Conservation (phyloP, 2,113 vertebrate genomes). For the Scatophagus argus region DNA sequence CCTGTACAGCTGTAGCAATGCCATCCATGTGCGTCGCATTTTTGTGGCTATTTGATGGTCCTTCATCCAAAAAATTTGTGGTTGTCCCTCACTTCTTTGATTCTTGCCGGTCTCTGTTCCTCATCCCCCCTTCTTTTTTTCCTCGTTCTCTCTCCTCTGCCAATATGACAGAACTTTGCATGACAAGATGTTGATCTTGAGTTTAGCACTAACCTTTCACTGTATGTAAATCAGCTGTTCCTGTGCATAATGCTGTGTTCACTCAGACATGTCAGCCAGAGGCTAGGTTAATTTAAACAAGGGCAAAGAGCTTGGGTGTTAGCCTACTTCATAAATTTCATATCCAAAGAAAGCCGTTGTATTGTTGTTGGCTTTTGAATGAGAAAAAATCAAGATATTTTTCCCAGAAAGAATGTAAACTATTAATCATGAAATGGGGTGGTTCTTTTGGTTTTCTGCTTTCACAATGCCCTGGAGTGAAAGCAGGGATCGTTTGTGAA, state of each 20-base stretch:
- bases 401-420: background rate
- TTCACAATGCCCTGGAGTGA: background rate
- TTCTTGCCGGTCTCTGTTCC: background rate
- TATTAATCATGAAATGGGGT: background rate
- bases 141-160: background rate
- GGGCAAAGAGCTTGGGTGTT: background rate
- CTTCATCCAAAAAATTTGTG: too few relatives aligned
- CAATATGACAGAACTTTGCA: background rate
- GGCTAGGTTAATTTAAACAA: conserved; percentile 3
- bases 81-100: background rate
- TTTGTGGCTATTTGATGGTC: too few relatives aligned
- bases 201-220: conserved; percentile 21
- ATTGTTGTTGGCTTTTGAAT: background rate
- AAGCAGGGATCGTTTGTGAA: background rate
- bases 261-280: background rate
- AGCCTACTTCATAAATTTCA: background rate
- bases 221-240: conserved; percentile 38
- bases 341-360: background rate
- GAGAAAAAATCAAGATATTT: background rate
- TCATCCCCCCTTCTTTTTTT: background rate
- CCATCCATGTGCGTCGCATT: too few relatives aligned
- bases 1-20: too few relatives aligned
- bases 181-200: conserved; percentile 18
- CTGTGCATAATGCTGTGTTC: background rate
- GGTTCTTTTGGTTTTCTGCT: background rate